phyloP scores from a whole-genome alignment of 2,113 vertebrate species.

The Lepisosteus osseus region DNA sequence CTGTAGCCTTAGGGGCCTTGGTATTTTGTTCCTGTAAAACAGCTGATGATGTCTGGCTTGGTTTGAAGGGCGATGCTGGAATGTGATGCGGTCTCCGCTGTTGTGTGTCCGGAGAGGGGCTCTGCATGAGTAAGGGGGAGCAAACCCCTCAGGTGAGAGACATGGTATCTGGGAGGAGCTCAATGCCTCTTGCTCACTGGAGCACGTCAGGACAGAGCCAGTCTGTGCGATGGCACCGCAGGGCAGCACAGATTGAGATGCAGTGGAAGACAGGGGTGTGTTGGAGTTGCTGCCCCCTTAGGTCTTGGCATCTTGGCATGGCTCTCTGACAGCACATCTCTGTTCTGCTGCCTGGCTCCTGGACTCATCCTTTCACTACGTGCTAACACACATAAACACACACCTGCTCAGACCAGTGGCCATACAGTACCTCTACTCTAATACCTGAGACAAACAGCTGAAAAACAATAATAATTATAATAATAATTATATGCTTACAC shows the following conservation, averaged over 20 bases:
- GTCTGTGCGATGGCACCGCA: background rate
- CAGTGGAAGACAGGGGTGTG: too few relatives aligned
- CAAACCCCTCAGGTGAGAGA: background rate
- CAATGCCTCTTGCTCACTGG: background rate
- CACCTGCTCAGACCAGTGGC: background rate
- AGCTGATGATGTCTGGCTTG: background rate
- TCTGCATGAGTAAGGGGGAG: background rate
- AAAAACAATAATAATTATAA: background rate
- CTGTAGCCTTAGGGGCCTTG: too few relatives aligned
- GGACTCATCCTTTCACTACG: background rate
- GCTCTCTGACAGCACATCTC: background rate
- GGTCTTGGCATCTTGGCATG: background rate
- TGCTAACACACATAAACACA: background rate
- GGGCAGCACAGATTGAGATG: background rate
- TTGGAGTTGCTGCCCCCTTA: background rate
- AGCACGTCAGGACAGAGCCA: background rate
- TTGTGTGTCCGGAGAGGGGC: background rate
- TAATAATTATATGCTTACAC: too few relatives aligned
- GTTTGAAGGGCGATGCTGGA: background rate
- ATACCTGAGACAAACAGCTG: background rate
- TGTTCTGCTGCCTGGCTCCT: conserved; percentile 8
- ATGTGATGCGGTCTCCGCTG: background rate
- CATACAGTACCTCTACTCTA: conserved; percentile 12
- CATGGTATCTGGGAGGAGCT: background rate
- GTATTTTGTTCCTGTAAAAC: background rate